phyloP scores from a whole-genome alignment of 2,797 vertebrate genomes.

The Nannoperca obscura region DNA sequence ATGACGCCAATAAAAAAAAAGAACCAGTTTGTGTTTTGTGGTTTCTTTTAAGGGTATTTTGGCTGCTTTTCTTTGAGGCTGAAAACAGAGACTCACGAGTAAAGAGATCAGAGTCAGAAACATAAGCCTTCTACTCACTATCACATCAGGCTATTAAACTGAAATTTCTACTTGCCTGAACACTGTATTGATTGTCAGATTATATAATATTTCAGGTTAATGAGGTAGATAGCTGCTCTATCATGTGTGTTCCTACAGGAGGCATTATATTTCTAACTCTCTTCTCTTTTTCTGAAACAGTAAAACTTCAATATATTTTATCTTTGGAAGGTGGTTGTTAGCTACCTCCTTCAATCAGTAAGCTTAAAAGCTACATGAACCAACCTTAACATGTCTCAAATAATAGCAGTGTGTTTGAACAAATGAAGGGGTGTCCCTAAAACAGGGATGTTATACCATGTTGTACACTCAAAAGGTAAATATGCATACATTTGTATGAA shows the following conservation, averaged over 20 bases:
- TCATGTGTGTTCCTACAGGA: neutral
- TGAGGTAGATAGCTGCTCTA: neutral
- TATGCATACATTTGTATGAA: neutral
- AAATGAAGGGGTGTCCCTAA: neutral
- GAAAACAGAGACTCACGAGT: neutral
- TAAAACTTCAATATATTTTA: neutral
- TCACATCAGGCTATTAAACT: conserved; percentile 24
- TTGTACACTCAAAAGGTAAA: neutral
- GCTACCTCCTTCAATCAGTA: neutral
- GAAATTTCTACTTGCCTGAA: neutral
- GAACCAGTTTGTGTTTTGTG: conserved; percentile 7
- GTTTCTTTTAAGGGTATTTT: neutral
- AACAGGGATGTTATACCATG: neutral
- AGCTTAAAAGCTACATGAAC: neutral
- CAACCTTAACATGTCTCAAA: neutral
- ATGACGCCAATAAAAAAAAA: neutral
- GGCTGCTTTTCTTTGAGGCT: neutral
- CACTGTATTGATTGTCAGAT: neutral
- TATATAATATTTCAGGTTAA: neutral
- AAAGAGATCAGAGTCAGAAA: conserved; percentile 10
- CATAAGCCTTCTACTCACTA: neutral
- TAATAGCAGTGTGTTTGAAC: neutral
- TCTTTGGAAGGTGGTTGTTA: conserved; percentile 1
- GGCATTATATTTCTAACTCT: neutral
- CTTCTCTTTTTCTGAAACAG: too few species aligned